Percentiles rank a stretch among this genome's conserved stretches.
Evolutionary conservation across 2,797 vertebrate genomes (phyloP).

Genomic region (Anguilla megastoma): DNA sequence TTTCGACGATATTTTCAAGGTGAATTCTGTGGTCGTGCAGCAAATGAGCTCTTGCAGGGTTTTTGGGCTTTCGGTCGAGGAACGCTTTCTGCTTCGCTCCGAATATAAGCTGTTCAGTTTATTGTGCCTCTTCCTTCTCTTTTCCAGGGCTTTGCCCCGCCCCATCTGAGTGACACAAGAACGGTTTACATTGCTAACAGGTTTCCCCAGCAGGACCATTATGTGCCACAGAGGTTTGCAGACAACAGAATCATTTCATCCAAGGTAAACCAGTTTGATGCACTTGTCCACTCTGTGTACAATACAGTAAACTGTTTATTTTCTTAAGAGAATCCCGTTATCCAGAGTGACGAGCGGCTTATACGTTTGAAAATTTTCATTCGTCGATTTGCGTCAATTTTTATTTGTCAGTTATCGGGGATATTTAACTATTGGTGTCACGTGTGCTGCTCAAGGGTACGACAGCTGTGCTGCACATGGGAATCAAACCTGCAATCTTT

Average conservation of each 20-base stretch:
- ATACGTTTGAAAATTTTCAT: too few species aligned
- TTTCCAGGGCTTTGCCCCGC: conserved; percentile 92
- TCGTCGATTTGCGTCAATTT: too few species aligned
- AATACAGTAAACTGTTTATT: too few species aligned
- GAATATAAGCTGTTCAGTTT: not conserved
- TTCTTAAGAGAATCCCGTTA: too few species aligned
- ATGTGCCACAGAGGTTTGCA: conserved; percentile 91
- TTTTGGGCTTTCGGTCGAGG: not conserved
- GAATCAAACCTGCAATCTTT: too few species aligned
- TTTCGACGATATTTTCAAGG: not conserved
- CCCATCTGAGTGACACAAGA: conserved; percentile 95
- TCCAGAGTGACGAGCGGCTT: too few species aligned
- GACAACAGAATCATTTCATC: conserved; percentile 98
- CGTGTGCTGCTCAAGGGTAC: too few species aligned
- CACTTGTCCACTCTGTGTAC: not conserved
- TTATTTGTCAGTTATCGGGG: too few species aligned
- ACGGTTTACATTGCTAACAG: conserved; percentile 96
- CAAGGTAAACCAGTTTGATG: conserved; percentile 77
- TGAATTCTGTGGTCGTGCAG: not conserved
- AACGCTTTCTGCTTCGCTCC: not conserved
- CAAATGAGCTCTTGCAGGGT: not conserved
- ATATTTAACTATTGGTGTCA: too few species aligned
- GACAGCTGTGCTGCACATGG: too few species aligned
- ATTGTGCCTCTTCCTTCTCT: conserved; percentile 3
- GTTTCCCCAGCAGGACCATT: conserved; percentile 92